phyloP scores from a whole-genome alignment of 2,888 invertebrate genomes.

The Hyles lineata region DNA sequence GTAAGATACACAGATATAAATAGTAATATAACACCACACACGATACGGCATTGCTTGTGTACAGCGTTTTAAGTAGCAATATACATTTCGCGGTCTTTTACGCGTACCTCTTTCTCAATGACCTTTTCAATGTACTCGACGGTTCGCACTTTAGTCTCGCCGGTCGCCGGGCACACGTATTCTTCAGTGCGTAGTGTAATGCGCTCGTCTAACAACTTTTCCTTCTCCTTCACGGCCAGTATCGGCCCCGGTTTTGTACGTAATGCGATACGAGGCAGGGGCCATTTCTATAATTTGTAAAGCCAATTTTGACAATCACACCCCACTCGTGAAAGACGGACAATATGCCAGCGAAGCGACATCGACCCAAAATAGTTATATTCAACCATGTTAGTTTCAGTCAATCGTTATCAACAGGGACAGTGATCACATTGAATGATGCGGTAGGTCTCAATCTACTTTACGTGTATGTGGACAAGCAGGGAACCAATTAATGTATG shows the following conservation, averaged over 20 bases:
- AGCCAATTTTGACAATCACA: slow-evolving; percentile 81
- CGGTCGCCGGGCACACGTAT: slow-evolving; percentile 93
- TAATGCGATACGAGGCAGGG: slow-evolving; percentile 93
- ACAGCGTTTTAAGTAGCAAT: slow-evolving; percentile 77
- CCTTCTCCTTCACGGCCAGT: slow-evolving; percentile 93
- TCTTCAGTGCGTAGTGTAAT: slow-evolving; percentile 95
- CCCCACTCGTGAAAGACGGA: slow-evolving; percentile 60
- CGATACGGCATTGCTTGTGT: slow-evolving; percentile 77
- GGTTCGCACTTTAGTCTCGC: slow-evolving; percentile 94
- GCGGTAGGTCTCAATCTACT: slow-evolving; percentile 8
- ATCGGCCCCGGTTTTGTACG: slow-evolving; percentile 93
- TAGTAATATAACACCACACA: slow-evolving; percentile 70
- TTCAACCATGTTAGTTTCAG: slow-evolving; percentile 55
- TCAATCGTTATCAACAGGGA: slow-evolving; percentile 35
- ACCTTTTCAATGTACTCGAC: slow-evolving; percentile 97
- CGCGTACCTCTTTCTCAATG: slow-evolving; percentile 96
- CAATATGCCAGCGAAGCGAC: slow-evolving; percentile 71
- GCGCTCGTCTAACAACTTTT: slow-evolving; percentile 95
- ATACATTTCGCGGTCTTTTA: slow-evolving; percentile 67
- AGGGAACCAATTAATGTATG: not conserved
- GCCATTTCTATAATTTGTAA: slow-evolving; percentile 85
- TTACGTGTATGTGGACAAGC: slow-evolving; percentile 3
- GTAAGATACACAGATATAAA: slow-evolving; percentile 59
- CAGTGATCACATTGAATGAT: not conserved
- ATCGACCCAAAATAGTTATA: slow-evolving; percentile 52